A percentile compares a stretch with the other conserved stretches of the same genome.
Evolutionary conservation across 1,140 invertebrate genomes (phyloP).

Genomic region (Apolygus lucorum): DNA sequence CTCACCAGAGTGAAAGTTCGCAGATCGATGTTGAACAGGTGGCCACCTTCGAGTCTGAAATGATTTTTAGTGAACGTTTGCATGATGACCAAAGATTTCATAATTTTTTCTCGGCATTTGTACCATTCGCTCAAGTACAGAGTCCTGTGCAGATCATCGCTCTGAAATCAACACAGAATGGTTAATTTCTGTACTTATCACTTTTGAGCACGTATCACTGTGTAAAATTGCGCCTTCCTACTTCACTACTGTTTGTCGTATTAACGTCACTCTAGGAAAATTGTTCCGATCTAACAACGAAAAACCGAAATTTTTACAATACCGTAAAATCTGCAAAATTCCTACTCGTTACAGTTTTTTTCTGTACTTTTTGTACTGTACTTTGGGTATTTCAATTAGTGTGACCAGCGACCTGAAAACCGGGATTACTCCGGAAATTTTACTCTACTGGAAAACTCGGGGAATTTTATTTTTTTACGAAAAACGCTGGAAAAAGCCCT

Average conservation of each 20-base stretch:
- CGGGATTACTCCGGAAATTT: too few relatives aligned
- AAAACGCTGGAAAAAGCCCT: too few relatives aligned
- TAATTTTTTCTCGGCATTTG: constrained; percentile 20
- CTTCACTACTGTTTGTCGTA: too few relatives aligned
- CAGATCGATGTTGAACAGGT: constrained; percentile 22
- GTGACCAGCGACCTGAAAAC: too few relatives aligned
- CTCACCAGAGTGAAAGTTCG: constrained; percentile 24
- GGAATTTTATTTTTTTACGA: too few relatives aligned
- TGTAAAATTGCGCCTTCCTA: neutral
- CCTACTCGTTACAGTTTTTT: too few relatives aligned
- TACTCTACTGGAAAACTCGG: too few relatives aligned
- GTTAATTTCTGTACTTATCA: neutral
- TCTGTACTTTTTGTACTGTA: too few relatives aligned
- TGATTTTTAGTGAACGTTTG: constrained; percentile 27
- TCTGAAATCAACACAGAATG: constrained; percentile 26
- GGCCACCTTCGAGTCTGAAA: constrained; percentile 26
- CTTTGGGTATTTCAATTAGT: too few relatives aligned
- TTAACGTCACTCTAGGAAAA: too few relatives aligned
- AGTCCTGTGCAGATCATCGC: constrained; percentile 22
- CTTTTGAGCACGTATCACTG: neutral
- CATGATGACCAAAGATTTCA: constrained; percentile 22
- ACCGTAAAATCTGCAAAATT: too few relatives aligned
- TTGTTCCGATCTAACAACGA: neutral
- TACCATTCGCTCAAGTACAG: constrained; percentile 26
- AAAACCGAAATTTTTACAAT: too few relatives aligned